phyloP scores from a whole-genome alignment of 2,113 vertebrate species.

The Zosterops pallidus region DNA sequence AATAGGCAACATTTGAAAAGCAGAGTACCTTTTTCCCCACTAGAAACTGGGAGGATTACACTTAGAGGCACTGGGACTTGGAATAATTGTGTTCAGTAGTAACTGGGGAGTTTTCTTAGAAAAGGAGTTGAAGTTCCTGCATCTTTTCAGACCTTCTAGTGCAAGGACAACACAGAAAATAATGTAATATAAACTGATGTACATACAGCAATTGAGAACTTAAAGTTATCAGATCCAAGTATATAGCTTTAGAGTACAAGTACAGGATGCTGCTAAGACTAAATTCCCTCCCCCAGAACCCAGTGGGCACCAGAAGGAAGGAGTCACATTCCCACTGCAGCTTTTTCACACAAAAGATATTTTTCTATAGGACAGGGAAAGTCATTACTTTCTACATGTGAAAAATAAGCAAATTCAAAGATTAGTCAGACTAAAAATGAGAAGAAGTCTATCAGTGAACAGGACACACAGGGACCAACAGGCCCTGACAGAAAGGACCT shows the following conservation, averaged over 20 bases:
- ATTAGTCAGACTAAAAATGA: neutral
- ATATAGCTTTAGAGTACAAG: neutral
- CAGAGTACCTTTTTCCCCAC: neutral
- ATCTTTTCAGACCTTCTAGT: neutral
- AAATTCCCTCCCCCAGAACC: neutral
- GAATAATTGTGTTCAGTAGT: neutral
- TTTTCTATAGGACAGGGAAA: neutral
- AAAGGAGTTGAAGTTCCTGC: neutral
- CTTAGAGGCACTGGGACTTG: neutral
- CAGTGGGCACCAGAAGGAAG: neutral
- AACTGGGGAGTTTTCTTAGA: neutral
- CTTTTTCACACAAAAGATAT: neutral
- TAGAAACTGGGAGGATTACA: neutral
- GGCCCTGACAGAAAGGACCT: rapidly evolving
- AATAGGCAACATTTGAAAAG: neutral
- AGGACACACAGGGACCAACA: neutral
- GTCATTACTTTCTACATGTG: rapidly evolving
- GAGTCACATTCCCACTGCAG: neutral
- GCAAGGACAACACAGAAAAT: neutral
- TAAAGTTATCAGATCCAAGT: neutral
- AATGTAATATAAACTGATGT: neutral
- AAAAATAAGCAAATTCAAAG: neutral
- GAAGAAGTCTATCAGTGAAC: neutral
- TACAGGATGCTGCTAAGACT: neutral
- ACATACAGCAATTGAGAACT: neutral